Evolutionary conservation across 2,113 vertebrate genomes (phyloP).

Genomic region (Noctilio leporinus): DNA sequence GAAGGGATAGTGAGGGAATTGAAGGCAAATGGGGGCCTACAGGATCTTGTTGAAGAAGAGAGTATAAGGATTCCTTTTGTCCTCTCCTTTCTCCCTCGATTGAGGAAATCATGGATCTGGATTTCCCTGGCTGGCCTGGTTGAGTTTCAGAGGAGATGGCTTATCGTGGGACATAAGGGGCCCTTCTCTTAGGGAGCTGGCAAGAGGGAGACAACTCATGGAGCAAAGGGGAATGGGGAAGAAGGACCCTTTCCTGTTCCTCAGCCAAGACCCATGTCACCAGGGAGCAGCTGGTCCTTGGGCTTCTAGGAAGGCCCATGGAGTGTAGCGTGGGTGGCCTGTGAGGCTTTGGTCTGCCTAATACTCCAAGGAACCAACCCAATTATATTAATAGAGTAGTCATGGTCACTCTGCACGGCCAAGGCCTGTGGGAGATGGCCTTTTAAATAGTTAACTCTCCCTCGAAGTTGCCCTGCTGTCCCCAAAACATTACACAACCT

Average conservation of each 20-base stretch:
- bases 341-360: not conserved
- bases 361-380: not conserved
- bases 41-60: not conserved
- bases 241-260: not conserved
- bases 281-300: not conserved
- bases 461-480: not conserved
- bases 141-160: not conserved
- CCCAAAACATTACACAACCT: not conserved
- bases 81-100: not conserved
- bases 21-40: not conserved
- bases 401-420: not conserved
- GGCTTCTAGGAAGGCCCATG: not conserved
- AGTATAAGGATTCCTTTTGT: not conserved
- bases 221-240: not conserved
- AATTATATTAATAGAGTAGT: not conserved
- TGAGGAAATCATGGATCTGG: conserved; percentile 11
- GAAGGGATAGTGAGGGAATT: not conserved
- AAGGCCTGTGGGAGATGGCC: not conserved
- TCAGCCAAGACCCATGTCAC: not conserved
- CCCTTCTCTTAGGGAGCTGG: conserved; percentile 15
- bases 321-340: not conserved
- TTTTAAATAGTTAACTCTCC: not conserved
- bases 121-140: conserved; percentile 33
- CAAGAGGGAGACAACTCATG: not conserved
- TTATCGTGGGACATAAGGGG: not conserved